These are phyloP conservation scores for Drosophila paulistorum DNA, from an alignment of 1,140 invertebrate genomes.

Conservation along the genomic window DNA sequence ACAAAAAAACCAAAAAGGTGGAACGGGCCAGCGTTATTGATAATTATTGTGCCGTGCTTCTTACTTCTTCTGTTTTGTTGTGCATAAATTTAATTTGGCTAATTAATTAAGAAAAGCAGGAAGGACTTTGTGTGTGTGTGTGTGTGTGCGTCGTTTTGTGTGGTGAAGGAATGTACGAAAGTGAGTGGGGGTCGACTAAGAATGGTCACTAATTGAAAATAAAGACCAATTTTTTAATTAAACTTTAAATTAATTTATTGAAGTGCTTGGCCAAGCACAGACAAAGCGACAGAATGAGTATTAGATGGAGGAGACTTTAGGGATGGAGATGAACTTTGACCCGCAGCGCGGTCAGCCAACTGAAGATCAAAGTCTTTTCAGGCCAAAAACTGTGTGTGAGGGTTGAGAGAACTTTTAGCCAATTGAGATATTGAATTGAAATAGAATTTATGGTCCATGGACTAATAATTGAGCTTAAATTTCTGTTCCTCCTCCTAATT, in stretches of 20 bases:
- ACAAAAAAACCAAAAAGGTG: constrained; percentile 37
- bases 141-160: neutral
- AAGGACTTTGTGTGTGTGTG: constrained; percentile 11
- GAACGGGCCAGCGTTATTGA: constrained; percentile 70
- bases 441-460: constrained; percentile 31
- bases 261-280: constrained; percentile 49
- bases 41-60: constrained; percentile 74
- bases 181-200: neutral
- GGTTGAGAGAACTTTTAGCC: neutral
- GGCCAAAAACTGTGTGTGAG: neutral
- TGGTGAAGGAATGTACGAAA: neutral
- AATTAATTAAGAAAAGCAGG: constrained; percentile 75
- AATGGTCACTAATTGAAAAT: constrained; percentile 69
- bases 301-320: neutral
- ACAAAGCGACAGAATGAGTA: neutral
- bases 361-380: constrained; percentile 44
- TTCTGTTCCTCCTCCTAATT: constrained; percentile 27
- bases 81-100: constrained; percentile 80
- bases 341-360: constrained; percentile 54
- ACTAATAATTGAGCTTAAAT: constrained; percentile 41
- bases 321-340: constrained; percentile 55
- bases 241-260: constrained; percentile 81
- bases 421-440: constrained; percentile 22
- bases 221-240: constrained; percentile 81
- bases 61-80: constrained; percentile 36